Evolutionary conservation across 1,140 invertebrate species (phyloP).

Genomic region (Mizuhopecten yessoensis): DNA sequence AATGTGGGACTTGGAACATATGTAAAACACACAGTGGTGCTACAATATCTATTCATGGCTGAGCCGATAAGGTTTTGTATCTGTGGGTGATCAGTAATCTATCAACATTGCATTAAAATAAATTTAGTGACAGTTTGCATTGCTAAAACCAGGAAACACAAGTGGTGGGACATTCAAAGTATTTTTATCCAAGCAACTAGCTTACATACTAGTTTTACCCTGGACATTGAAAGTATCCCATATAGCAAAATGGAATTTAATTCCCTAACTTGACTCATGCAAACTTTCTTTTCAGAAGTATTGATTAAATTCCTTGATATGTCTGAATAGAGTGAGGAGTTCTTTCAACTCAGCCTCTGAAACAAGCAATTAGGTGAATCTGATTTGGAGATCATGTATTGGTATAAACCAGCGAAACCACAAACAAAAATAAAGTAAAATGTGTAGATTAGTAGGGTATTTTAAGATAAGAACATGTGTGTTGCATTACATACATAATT

Average conservation of each 20-base stretch:
- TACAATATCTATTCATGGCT: not conserved
- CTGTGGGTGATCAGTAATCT: not conserved
- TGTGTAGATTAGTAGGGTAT: constrained; percentile 33
- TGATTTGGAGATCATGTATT: constrained; percentile 34
- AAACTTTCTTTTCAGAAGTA: not conserved
- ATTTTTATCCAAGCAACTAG: constrained; percentile 12
- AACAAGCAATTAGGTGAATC: constrained; percentile 2
- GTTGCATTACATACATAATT: constrained; percentile 39
- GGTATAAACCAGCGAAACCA: not conserved
- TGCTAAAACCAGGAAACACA: not conserved
- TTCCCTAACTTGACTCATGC: not conserved
- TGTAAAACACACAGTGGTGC: not conserved
- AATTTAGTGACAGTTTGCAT: too few species aligned
- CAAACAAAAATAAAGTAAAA: constrained; percentile 26
- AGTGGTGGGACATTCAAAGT: not conserved
- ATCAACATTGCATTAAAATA: not conserved
- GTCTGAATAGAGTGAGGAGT: not conserved
- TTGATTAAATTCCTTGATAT: constrained; percentile 30
- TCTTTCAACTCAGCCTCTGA: not conserved
- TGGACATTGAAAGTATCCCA: constrained; percentile 9
- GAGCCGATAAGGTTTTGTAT: not conserved
- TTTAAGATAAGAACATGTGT: constrained; percentile 39
- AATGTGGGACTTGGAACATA: not conserved
- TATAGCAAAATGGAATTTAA: not conserved
- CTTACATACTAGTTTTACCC: not conserved